Base-by-base conservation (phyloP, 2,113 vertebrate species). In the Haemorhous mexicanus region DNA sequence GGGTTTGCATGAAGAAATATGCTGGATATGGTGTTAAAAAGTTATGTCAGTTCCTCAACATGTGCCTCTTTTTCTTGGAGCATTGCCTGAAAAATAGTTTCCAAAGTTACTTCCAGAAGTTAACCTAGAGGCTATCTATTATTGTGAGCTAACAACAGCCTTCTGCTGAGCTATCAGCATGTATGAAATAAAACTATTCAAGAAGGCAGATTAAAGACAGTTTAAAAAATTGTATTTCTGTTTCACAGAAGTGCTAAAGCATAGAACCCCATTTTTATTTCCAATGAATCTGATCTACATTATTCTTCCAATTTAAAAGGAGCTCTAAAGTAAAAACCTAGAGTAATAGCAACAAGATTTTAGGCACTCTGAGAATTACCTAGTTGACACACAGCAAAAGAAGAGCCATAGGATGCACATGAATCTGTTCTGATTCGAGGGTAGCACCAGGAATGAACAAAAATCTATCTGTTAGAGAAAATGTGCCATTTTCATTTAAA, bases 41-140 rank as follows among this genome's bases (percentile, higher is more conserved):
- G 97, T 99, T 98, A 98, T 99, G 98, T 98, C 97, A 98, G 98
- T 98, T 98, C 98, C 98, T 98, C 97, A 98, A 98, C 98, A 98
- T 97, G 98, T 96, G 97, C 96, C 98, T 98, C 98, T 98, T 98
- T 98, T 97, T 97, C 96, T 98, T 98, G 98, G 98, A 98, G 84
- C 74, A 23, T 6, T 97, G 98, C 98, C 97, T 93, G 91, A 94
- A 97, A 96, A 96, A 97, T 94, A 97, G 93, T 98, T 98, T 98
- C 97, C 98, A 98, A 92, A 98, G 97, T 97, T 97, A 97, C 96
- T 98, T 98, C 98, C 97, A 98, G 97, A 98, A 98, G 94, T 97
- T 97, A 98, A 97, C 97, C 97, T 98, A 96, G 93, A 96, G 96
- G 77, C 95, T 97, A 93, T 96, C 92, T 61, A 50, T 91, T 93